Evolutionary conservation across 2,113 vertebrate species (phyloP), one percentile per base, ranked within the genome.

Genomic region (Amphilophus citrinellus): DNA sequence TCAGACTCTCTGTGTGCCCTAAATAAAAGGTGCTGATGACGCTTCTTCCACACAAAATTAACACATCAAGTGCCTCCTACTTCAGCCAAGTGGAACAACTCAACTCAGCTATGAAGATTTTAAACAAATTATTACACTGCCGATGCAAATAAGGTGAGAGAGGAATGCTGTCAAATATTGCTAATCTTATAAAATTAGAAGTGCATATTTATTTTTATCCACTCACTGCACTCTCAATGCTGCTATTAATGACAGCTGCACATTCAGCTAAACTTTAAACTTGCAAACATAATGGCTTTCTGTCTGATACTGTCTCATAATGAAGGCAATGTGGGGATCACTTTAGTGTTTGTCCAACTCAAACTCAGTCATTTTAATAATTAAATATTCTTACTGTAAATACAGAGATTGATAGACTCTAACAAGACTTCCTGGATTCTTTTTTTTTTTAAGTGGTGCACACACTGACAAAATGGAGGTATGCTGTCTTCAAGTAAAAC

Each of bases 141-240:
- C 20, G 24, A 71, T 71, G 66, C 66, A 71, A 53, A 71, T 53
- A 71, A 71, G 66, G 15, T 11, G 66, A 71, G 44, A 71, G 44
- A 30, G 24, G 24, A 71, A 7, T 53, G 1, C 44, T 71, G 0
- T 30, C 24, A 71, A 42, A 50, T 50, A 71, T 50, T 71, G 22
- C 18, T 50, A 71, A 50, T 30, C 42, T 71, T 50, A 13, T 11
- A 50, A 50, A 71, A 50, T 71, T 50, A 30, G 42, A 71, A 71
- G 24, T 50, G 42, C 44, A 71, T 50, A 50, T 68, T 2, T 68
- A 68, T 71, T 71, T 71, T 71, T 22, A 22, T 50, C 15, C 42
- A 50, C 66, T 71, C 66, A 50, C 10, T 71, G 2, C 24, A 71
- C 22, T 50, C 65, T 1, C 1, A 2, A 11, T 30, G 42, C 42